phyloP scores from a whole-genome alignment of 2,797 vertebrate genomes.

The Epinephelus coioides region DNA sequence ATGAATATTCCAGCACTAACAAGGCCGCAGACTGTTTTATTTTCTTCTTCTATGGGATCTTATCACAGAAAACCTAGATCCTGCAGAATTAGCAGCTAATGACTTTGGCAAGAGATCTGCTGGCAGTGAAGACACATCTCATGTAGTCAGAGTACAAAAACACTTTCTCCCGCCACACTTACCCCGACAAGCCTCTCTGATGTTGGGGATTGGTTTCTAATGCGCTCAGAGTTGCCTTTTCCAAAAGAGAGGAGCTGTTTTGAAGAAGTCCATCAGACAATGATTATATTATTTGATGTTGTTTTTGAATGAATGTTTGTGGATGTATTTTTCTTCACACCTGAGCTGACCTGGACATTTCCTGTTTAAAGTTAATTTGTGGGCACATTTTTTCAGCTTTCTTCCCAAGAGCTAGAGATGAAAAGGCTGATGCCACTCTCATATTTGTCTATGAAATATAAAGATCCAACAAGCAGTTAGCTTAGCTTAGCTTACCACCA shows the following conservation, averaged over 20 bases:
- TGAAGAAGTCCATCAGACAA: constrained; percentile 1
- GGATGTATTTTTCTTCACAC: too few species aligned
- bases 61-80: constrained; percentile 67
- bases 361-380: neutral
- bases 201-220: constrained; percentile 21
- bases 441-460: neutral
- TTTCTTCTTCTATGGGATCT: constrained; percentile 33
- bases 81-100: constrained; percentile 63
- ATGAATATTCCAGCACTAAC: constrained; percentile 29
- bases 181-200: constrained; percentile 20
- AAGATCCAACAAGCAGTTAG: neutral
- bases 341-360: neutral
- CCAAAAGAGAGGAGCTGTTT: neutral
- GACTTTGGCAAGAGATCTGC: constrained; percentile 59
- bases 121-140: constrained; percentile 50
- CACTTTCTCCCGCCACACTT: constrained; percentile 40
- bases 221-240: neutral
- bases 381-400: neutral
- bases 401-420: neutral
- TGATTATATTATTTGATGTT: neutral
- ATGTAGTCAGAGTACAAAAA: constrained; percentile 51
- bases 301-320: neutral
- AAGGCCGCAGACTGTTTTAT: constrained; percentile 8
- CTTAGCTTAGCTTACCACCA: neutral
- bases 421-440: neutral